phyloP scores from a whole-genome alignment of 2,888 invertebrate genomes.

The Agrenia bidenticulata region DNA sequence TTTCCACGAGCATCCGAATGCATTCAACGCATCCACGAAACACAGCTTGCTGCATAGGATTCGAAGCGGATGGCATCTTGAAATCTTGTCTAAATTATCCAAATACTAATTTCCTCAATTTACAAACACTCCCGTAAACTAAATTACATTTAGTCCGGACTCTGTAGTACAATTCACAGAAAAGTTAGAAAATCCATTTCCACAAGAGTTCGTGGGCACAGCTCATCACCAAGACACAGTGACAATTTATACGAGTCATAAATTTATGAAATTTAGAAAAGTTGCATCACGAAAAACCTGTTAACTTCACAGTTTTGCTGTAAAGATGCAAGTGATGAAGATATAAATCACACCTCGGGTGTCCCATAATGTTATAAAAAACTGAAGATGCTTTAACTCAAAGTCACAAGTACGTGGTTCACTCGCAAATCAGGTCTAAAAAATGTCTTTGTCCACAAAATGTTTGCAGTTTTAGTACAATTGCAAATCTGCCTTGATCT shows the following conservation, averaged over 20 bases:
- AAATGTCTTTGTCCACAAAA: no score
- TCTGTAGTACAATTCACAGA: no score
- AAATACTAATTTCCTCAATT: background rate
- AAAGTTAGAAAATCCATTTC: no score
- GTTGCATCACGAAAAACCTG: conserved; percentile 9
- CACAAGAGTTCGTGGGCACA: no score
- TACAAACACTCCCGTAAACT: no score
- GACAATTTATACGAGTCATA: background rate
- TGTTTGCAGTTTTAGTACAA: no score
- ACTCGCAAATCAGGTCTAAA: no score
- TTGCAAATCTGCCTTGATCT: no score
- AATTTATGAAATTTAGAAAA: background rate
- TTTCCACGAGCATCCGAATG: conserved; percentile 51
- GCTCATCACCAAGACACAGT: no score
- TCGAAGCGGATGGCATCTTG: conserved; percentile 51
- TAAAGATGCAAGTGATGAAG: background rate
- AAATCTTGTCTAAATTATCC: background rate
- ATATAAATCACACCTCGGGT: conserved; percentile 7
- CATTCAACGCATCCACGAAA: conserved; percentile 52
- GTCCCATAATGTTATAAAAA: conserved; percentile 1
- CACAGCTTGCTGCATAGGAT: conserved; percentile 51
- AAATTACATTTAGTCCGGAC: no score
- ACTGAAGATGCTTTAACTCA: background rate
- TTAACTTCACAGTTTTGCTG: background rate
- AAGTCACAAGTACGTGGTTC: background rate